Percentiles rank a stretch among this genome's conserved stretches.
Conservation (phyloP, 2,113 vertebrate species). For the Etia nguti region DNA sequence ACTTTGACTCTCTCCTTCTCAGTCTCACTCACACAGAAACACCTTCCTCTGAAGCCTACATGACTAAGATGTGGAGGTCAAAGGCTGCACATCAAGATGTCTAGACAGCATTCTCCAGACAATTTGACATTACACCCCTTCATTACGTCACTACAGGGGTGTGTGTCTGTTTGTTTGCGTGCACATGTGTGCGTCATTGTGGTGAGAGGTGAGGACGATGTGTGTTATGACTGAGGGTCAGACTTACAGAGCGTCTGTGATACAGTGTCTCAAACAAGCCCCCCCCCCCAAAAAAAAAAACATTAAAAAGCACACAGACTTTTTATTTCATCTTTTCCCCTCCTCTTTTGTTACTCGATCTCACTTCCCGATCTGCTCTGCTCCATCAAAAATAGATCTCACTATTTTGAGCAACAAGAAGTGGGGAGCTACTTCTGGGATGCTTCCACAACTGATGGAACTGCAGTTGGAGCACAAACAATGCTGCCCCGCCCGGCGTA, state of each 20-base stretch:
- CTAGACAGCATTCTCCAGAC: slow-evolving; percentile 35
- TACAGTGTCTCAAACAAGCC: neutral
- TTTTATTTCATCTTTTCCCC: neutral
- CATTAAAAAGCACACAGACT: neutral
- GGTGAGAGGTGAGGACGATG: neutral
- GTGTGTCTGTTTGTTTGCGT: neutral
- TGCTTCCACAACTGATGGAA: neutral
- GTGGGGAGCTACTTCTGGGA: neutral
- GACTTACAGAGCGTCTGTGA: neutral
- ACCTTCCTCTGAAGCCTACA: neutral
- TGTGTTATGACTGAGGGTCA: neutral
- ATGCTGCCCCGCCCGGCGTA: neutral
- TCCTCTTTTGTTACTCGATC: neutral
- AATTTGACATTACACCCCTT: slow-evolving; percentile 16
- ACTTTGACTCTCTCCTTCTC: neutral
- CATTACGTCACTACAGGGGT: neutral
- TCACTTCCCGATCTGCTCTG: neutral
- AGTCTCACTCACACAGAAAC: neutral
- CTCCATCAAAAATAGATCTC: neutral
- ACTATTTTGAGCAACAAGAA: neutral
- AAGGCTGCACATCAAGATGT: slow-evolving; percentile 14
- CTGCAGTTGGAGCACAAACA: neutral
- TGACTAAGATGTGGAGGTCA: slow-evolving; percentile 23
- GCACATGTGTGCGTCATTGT: neutral
- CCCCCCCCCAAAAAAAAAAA: neutral